phyloP scores from a whole-genome alignment of 2,888 invertebrate species.

The Monoplex corrugatus region DNA sequence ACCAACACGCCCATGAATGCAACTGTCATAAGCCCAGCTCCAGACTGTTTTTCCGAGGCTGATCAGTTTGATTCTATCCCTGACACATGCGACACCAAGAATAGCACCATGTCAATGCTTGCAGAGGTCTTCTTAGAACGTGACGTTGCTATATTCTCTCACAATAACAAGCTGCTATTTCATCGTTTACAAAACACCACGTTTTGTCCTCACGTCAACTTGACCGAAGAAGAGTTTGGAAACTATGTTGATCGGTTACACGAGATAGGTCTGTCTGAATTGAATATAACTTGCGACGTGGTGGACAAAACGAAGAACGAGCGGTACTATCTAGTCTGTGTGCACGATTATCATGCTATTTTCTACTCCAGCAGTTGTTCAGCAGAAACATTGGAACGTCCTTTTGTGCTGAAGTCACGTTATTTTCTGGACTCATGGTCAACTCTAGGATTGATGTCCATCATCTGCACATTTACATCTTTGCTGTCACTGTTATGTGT shows the following conservation, averaged over 20 bases:
- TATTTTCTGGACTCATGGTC: conserved; percentile 14
- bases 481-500: conserved; percentile 57
- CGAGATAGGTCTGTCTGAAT: neutral
- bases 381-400: too few relatives aligned
- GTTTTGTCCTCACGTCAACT: neutral
- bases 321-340: neutral
- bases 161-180: neutral
- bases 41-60: neutral
- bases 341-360: neutral
- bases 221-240: neutral
- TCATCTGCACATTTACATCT: conserved; percentile 53
- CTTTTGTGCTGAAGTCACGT: neutral
- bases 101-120: neutral
- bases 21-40: neutral
- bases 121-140: neutral
- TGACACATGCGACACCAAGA: neutral
- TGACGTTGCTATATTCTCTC: neutral
- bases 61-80: neutral
- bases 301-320: neutral
- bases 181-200: neutral
- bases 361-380: too few relatives aligned
- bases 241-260: neutral
- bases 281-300: neutral
- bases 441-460: conserved; percentile 32
- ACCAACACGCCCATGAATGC: neutral